phyloP scores from a whole-genome alignment of 1,140 invertebrate genomes.

The Caenorhabditis remanei region DNA sequence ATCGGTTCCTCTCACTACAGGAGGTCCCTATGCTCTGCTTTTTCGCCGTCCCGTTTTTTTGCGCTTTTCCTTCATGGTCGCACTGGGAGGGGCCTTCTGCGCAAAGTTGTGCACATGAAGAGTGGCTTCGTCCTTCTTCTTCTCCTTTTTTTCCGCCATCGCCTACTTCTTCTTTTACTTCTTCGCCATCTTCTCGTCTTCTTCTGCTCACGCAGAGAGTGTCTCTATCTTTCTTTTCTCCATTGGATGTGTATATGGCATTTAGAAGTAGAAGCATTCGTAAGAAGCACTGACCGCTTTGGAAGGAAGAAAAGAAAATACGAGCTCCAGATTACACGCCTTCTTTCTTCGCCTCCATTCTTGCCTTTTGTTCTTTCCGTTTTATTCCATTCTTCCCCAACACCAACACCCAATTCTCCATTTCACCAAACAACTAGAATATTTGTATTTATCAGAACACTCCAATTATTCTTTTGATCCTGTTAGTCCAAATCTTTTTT shows the following conservation, averaged over 20 bases:
- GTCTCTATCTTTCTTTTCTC: constrained; percentile 50
- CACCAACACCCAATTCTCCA: neutral
- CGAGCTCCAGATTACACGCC: constrained; percentile 42
- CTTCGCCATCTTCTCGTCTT: neutral
- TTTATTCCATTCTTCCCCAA: neutral
- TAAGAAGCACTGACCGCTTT: constrained; percentile 25
- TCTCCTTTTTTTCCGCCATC: neutral
- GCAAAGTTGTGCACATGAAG: constrained; percentile 52
- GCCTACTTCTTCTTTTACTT: neutral
- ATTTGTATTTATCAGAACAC: neutral
- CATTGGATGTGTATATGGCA: constrained; percentile 50
- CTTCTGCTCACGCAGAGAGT: neutral
- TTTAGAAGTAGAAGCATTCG: constrained; percentile 55
- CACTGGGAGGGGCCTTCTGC: constrained; percentile 51
- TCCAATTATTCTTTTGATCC: neutral
- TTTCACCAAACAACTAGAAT: neutral
- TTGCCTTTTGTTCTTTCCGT: constrained; percentile 3
- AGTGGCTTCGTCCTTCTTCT: constrained; percentile 48
- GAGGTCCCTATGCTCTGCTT: constrained; percentile 33
- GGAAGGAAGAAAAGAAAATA: neutral
- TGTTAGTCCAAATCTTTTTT: neutral
- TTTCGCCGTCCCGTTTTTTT: constrained; percentile 22
- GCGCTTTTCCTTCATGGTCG: constrained; percentile 39
- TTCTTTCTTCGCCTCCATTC: neutral
- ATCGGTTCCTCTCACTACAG: constrained; percentile 6